Evolutionary conservation across 35 echinoderm and acorn worm species (phyloP).

Genomic region (Holothuria glaberrima): DNA sequence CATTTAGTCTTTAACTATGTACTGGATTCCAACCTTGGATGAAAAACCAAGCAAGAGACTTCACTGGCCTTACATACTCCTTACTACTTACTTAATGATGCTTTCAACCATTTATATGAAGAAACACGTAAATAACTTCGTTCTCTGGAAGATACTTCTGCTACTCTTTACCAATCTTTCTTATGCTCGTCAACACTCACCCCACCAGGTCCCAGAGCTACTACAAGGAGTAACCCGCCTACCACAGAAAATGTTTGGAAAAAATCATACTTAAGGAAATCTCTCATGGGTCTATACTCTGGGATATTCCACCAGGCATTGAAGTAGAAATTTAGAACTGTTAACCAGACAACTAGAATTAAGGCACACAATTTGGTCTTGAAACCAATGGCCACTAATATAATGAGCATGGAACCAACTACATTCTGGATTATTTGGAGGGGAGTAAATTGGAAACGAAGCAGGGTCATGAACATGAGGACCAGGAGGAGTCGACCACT

Average conservation of each 20-base stretch:
- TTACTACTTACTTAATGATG: no score
- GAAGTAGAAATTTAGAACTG: conserved; percentile 93
- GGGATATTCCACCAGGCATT: conserved; percentile 99
- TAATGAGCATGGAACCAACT: conserved; percentile 85
- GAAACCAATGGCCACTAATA: conserved; percentile 92
- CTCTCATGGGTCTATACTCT: conserved; percentile 91
- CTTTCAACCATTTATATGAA: neutral
- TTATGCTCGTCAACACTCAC: conserved; percentile 99
- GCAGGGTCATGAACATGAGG: conserved; percentile 98
- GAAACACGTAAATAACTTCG: conserved; percentile 34
- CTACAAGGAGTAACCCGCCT: conserved; percentile 86
- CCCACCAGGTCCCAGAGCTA: conserved; percentile 92
- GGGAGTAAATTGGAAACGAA: conserved; percentile 86
- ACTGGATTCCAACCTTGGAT: no score
- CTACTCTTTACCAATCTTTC: conserved; percentile 86
- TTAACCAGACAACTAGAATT: conserved; percentile 94
- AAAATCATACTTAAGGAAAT: conserved; percentile 99
- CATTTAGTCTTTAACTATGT: no score
- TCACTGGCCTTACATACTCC: no score
- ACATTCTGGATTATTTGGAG: conserved; percentile 89
- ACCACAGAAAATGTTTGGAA: conserved; percentile 99
- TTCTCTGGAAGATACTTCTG: conserved; percentile 19
- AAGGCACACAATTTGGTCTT: conserved; percentile 96
- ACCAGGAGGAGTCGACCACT: conserved; percentile 94
- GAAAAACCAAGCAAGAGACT: no score